A percentile compares a stretch with the other conserved stretches of the same genome.
Evolutionary conservation across 2,797 vertebrate genomes (phyloP).

Genomic region (Pseudochirops cupreus): DNA sequence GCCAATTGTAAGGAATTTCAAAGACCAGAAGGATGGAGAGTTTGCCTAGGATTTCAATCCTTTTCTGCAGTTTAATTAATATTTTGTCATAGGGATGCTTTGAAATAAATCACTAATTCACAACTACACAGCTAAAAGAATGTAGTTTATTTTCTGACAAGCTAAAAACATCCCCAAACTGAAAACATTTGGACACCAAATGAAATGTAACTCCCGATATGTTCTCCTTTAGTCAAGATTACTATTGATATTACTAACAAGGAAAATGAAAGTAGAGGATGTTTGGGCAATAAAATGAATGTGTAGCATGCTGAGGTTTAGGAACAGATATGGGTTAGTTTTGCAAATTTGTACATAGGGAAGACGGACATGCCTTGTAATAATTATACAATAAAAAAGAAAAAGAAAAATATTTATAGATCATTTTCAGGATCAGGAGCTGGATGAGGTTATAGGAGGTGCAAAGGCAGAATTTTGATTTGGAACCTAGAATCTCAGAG

Average conservation of each 20-base stretch:
- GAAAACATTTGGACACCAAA: background rate
- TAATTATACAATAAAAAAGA: no score
- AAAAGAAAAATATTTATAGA: no score
- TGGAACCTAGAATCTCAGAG: background rate
- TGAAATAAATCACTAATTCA: background rate
- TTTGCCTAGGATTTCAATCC: background rate
- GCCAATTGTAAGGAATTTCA: background rate
- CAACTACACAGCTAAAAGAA: background rate
- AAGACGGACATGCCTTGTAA: no score
- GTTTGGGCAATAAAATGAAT: no score
- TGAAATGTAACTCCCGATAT: background rate
- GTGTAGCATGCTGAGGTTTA: no score
- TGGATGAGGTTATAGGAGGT: background rate
- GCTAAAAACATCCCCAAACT: background rate
- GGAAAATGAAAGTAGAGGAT: background rate
- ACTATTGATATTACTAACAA: background rate
- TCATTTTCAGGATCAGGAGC: no score
- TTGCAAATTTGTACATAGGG: background rate
- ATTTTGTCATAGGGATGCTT: background rate
- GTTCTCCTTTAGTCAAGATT: background rate
- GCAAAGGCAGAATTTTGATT: background rate
- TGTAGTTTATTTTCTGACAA: no score
- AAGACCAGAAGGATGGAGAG: background rate
- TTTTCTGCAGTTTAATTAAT: background rate
- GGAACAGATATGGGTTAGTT: background rate